A percentile compares a stretch with the other conserved stretches of the same genome.
Evolutionary conservation across 2,113 vertebrate species (phyloP).

Genomic region (Salvelinus namaycush): DNA sequence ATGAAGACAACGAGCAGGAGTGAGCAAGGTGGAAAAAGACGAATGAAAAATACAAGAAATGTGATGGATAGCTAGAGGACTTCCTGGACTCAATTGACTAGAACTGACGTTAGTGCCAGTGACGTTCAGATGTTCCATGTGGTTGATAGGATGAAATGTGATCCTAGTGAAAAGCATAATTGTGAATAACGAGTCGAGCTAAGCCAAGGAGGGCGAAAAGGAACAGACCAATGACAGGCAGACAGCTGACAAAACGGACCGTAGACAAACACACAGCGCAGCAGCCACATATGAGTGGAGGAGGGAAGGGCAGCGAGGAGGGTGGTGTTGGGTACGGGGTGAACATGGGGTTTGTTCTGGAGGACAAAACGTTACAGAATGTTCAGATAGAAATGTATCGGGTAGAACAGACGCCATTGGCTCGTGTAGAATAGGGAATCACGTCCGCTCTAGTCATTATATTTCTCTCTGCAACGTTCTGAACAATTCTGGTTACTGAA

Average conservation of each 20-base stretch:
- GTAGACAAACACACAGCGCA: constrained; percentile 8
- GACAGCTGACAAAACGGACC: constrained; percentile 11
- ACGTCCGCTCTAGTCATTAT: too few relatives aligned
- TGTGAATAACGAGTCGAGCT: neutral
- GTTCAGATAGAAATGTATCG: too few relatives aligned
- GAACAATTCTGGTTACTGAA: too few relatives aligned
- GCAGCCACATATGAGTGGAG: neutral
- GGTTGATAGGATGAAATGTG: constrained; percentile 20
- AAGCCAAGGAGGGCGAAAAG: constrained; percentile 15
- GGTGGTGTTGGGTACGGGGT: neutral
- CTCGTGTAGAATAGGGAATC: too few relatives aligned
- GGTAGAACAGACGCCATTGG: too few relatives aligned
- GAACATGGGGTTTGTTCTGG: too few relatives aligned
- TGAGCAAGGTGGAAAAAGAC: constrained; percentile 46
- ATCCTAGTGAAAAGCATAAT: constrained; percentile 14
- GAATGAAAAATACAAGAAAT: neutral
- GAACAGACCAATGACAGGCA: neutral
- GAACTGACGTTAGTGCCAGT: neutral
- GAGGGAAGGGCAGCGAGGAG: neutral
- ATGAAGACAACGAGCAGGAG: constrained; percentile 58
- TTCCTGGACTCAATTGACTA: neutral
- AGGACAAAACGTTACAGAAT: too few relatives aligned
- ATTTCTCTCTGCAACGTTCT: too few relatives aligned
- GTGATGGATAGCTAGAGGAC: neutral
- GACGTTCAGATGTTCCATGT: neutral